These are phyloP conservation scores for Thalassarche chlororhynchos DNA, from an alignment of 2,113 vertebrate species.

Conservation along the genomic window DNA sequence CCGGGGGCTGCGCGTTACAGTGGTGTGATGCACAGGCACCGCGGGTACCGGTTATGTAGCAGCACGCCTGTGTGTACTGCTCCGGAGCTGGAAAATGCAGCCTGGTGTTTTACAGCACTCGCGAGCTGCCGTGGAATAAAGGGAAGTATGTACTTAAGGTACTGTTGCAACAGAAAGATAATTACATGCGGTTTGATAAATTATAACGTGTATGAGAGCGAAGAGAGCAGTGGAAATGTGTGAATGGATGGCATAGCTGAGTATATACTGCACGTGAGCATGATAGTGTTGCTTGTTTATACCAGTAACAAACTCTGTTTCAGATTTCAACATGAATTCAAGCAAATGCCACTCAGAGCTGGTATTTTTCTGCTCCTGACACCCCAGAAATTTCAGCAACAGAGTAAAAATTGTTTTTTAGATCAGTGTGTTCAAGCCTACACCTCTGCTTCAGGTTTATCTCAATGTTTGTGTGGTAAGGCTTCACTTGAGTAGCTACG, in stretches of 20 bases:
- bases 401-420: background rate
- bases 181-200: background rate
- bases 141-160: background rate
- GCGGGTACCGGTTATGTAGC: background rate
- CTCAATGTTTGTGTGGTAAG: background rate
- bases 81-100: background rate
- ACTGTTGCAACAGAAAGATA: background rate
- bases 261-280: background rate
- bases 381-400: background rate
- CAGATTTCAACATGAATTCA: background rate
- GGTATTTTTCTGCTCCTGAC: background rate
- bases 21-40: background rate
- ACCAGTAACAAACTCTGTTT: background rate
- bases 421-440: background rate
- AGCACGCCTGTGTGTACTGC: background rate
- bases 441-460: background rate
- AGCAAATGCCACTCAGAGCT: background rate
- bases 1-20: fast-evolving
- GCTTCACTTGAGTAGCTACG: background rate
- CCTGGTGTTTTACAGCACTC: background rate
- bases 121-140: background rate
- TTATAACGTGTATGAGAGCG: background rate
- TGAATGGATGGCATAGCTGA: background rate
- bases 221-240: background rate
- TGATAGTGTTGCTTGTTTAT: background rate